These are phyloP conservation scores for Cercocebus atys DNA, from an alignment of 2,113 vertebrate genomes.

Conservation along the genomic window DNA sequence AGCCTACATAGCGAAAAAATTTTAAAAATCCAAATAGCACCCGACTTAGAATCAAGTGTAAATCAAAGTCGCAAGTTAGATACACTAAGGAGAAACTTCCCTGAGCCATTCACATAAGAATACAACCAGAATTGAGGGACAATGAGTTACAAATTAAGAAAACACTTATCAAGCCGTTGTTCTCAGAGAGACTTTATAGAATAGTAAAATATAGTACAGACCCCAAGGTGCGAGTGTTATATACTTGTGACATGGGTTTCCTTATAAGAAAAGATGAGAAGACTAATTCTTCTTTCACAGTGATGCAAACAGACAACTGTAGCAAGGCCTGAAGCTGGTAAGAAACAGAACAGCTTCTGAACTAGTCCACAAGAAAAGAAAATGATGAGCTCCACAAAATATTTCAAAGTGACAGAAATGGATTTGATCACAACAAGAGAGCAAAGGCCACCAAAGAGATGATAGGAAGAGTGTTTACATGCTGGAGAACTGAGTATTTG, in stretches of 20 bases:
- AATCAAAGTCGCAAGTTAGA: not conserved
- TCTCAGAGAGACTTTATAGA: not conserved
- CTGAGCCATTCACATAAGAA: not conserved
- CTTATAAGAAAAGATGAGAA: not conserved
- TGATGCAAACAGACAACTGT: not conserved
- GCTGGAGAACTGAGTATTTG: conserved; percentile 40
- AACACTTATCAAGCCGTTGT: not conserved
- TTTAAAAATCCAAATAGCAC: not conserved
- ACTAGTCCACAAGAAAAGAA: conserved; percentile 39
- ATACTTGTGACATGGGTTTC: not conserved
- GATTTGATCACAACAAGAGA: conserved; percentile 37
- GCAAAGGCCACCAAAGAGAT: not conserved
- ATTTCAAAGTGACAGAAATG: conserved; percentile 54
- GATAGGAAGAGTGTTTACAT: not conserved
- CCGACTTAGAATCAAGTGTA: not conserved
- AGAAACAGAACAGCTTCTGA: conserved; percentile 25
- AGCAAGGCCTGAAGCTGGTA: not conserved
- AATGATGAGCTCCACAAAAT: conserved; percentile 49
- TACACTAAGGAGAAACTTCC: not conserved
- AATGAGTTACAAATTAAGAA: not conserved
- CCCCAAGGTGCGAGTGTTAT: not conserved
- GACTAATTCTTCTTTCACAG: not conserved
- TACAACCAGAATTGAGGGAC: not conserved
- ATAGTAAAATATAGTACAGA: not conserved
- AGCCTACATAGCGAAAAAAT: not conserved